These are phyloP conservation scores for Xiphophorus maculatus DNA, from an alignment of 2,113 vertebrate species.

Conservation along the genomic window DNA sequence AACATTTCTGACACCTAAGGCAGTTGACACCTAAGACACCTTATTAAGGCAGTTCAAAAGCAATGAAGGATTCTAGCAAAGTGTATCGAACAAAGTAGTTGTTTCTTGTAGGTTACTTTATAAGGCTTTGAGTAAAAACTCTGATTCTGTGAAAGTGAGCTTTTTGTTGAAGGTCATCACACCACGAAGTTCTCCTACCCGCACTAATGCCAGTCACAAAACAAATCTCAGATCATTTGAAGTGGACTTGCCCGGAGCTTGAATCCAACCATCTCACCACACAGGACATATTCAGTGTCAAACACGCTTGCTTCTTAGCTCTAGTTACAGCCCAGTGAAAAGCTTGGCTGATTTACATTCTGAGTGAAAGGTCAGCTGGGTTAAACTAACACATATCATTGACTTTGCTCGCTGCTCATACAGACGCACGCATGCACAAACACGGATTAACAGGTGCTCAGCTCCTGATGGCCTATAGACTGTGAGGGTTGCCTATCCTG, in stretches of 20 bases:
- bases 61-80: no score
- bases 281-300: conserved; percentile 39
- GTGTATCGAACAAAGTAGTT: no score
- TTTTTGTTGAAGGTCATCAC: background rate
- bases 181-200: background rate
- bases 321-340: conserved; percentile 67
- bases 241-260: conserved; percentile 6
- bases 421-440: conserved; percentile 23
- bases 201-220: background rate
- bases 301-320: conserved; percentile 47
- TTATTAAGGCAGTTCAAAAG: no score
- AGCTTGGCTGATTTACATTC: conserved; percentile 72
- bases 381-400: conserved; percentile 62
- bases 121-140: no score
- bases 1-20: no score
- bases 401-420: conserved; percentile 18
- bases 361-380: conserved; percentile 41
- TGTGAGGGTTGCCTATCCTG: background rate
- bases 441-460: conserved; percentile 54
- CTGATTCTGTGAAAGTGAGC: no score
- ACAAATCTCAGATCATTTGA: background rate
- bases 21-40: no score
- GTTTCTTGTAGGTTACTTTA: no score
- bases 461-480: conserved; percentile 17
- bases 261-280: conserved; percentile 4